These are phyloP conservation scores for Drosophila pandora DNA, from an alignment of 1,140 invertebrate species.

Conservation along the genomic window DNA sequence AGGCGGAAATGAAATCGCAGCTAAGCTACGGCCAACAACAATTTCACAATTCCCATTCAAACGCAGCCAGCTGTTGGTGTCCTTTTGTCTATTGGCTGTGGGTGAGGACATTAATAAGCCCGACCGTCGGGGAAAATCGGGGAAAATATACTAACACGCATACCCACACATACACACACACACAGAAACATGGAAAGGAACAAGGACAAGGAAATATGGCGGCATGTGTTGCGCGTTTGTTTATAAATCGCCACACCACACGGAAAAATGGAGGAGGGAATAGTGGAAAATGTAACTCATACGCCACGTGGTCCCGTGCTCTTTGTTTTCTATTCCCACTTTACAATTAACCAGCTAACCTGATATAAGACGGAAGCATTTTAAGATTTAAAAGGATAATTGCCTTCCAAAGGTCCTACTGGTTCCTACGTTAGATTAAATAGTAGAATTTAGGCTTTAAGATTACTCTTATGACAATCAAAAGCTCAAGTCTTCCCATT, in stretches of 20 bases:
- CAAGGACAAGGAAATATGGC: slow-evolving; percentile 67
- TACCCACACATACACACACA: slow-evolving; percentile 32
- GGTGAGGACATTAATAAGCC: slow-evolving; percentile 61
- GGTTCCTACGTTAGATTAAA: too few relatives aligned
- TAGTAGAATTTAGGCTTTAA: too few relatives aligned
- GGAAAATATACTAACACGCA: slow-evolving; percentile 1
- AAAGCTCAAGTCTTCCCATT: slow-evolving; percentile 11
- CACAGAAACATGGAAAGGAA: slow-evolving; percentile 22
- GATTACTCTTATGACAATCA: too few relatives aligned
- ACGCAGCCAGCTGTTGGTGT: slow-evolving; percentile 55
- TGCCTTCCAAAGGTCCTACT: too few relatives aligned
- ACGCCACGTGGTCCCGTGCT: slow-evolving; percentile 46
- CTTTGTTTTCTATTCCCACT: slow-evolving; percentile 35
- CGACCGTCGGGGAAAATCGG: slow-evolving; percentile 11
- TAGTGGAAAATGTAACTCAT: slow-evolving; percentile 54
- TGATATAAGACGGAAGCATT: background rate
- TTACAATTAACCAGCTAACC: slow-evolving; percentile 38
- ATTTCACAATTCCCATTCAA: slow-evolving; percentile 46
- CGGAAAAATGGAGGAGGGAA: slow-evolving; percentile 6
- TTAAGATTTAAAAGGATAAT: too few relatives aligned
- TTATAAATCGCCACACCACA: slow-evolving; percentile 63
- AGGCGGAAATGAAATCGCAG: slow-evolving; percentile 63
- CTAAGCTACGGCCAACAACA: slow-evolving; percentile 55
- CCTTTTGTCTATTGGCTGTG: slow-evolving; percentile 59
- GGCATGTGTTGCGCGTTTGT: slow-evolving; percentile 60